These are phyloP conservation scores for Elymnias hypermnestra DNA, from an alignment of 1,140 invertebrate genomes.

Conservation along the genomic window DNA sequence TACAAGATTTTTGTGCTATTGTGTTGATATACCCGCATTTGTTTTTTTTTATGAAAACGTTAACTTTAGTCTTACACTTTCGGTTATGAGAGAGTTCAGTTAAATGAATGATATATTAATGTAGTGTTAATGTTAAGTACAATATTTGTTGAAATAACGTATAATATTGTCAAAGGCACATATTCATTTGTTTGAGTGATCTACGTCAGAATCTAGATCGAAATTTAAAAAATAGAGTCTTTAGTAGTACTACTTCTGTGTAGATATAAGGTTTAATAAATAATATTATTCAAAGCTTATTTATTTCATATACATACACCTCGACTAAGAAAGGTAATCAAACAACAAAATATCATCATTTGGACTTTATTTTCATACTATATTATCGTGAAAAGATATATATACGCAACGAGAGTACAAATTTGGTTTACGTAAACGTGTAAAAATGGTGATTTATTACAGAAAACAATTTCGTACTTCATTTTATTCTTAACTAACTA, in stretches of 20 bases:
- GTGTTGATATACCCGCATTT: constrained; percentile 23
- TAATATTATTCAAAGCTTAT: constrained; percentile 54
- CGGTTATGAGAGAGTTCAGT: constrained; percentile 7
- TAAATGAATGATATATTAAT: constrained; percentile 32
- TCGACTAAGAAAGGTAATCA: no score
- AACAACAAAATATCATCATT: background rate
- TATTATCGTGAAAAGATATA: background rate
- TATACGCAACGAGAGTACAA: background rate
- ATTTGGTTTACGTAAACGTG: background rate
- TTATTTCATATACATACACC: constrained; percentile 25
- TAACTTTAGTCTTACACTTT: constrained; percentile 10
- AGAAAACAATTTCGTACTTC: background rate
- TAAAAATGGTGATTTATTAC: background rate
- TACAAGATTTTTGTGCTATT: constrained; percentile 37
- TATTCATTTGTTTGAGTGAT: constrained; percentile 56
- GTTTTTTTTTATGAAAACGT: constrained; percentile 16
- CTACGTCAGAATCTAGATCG: constrained; percentile 50
- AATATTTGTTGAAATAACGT: constrained; percentile 62
- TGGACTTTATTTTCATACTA: background rate
- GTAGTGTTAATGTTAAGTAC: constrained; percentile 66
- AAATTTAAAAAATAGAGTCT: constrained; percentile 46
- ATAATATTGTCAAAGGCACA: constrained; percentile 54
- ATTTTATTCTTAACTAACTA: background rate
- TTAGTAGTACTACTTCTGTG: constrained; percentile 55
- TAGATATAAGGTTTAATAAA: constrained; percentile 70